These are phyloP conservation scores for Jacana jacana DNA, from an alignment of 2,113 vertebrate species.

Conservation along the genomic window DNA sequence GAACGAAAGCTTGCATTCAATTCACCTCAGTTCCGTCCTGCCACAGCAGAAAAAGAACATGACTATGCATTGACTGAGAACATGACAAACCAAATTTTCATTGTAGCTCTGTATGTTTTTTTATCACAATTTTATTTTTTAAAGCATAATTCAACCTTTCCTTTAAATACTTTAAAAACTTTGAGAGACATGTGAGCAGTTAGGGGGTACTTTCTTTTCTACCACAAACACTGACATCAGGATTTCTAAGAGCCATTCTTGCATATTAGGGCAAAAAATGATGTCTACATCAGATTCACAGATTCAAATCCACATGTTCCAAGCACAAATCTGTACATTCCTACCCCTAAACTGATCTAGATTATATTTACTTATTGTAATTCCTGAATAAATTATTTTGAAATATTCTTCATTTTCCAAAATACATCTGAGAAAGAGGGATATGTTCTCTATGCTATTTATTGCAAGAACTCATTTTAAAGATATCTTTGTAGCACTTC, in stretches of 20 bases:
- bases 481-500: background rate
- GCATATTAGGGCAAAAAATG: background rate
- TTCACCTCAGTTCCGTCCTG: background rate
- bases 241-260: background rate
- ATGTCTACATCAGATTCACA: background rate
- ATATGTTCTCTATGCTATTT: background rate
- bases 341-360: background rate
- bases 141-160: background rate
- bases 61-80: no score
- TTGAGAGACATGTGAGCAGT: background rate
- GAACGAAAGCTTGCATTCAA: background rate
- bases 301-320: background rate
- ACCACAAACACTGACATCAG: background rate
- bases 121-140: background rate
- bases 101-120: background rate
- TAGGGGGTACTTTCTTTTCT: background rate
- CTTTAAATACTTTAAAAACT: background rate
- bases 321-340: background rate
- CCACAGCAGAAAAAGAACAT: background rate
- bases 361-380: background rate
- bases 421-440: background rate
- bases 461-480: background rate
- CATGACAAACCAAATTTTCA: background rate
- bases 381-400: background rate
- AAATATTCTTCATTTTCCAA: background rate